A percentile compares a stretch with the other conserved stretches of the same genome.
phyloP scores from a whole-genome alignment of 2,888 invertebrate genomes.

The Gnatocerus cornutus region DNA sequence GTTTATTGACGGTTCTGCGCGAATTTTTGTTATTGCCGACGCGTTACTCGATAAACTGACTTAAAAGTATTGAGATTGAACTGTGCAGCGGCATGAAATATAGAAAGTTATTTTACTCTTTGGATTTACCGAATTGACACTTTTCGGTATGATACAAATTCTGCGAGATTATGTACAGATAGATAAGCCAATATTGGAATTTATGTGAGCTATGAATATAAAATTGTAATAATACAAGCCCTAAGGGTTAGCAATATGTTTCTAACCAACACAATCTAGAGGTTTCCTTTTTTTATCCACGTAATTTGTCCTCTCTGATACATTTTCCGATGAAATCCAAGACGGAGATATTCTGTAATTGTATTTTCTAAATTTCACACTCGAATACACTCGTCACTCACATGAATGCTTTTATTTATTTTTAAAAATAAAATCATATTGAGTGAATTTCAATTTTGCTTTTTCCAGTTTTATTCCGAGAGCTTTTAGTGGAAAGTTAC shows the following conservation, averaged over 20 bases:
- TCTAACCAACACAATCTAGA: slow-evolving; percentile 37
- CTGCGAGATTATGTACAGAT: slow-evolving; percentile 31
- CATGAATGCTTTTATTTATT: slow-evolving; percentile 37
- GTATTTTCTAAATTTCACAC: slow-evolving; percentile 39
- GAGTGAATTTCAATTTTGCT: slow-evolving; percentile 33
- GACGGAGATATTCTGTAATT: slow-evolving; percentile 37
- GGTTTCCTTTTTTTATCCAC: slow-evolving; percentile 22
- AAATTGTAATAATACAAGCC: slow-evolving; percentile 56
- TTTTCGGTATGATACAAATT: slow-evolving; percentile 35
- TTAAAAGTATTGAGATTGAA: slow-evolving; percentile 26
- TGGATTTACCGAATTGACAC: slow-evolving; percentile 30
- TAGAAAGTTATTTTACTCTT: slow-evolving; percentile 36
- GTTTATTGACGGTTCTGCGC: slow-evolving; percentile 2
- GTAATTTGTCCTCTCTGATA: slow-evolving; percentile 28
- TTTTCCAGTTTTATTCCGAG: slow-evolving; percentile 15
- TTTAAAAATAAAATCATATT: slow-evolving; percentile 35
- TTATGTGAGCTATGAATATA: slow-evolving; percentile 58
- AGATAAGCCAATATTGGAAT: slow-evolving; percentile 52
- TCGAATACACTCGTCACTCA: slow-evolving; percentile 30
- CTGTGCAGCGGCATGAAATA: slow-evolving; percentile 20
- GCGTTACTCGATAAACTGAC: not conserved
- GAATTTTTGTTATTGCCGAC: slow-evolving; percentile 8
- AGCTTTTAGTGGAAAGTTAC: slow-evolving; percentile 27
- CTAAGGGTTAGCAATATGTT: slow-evolving; percentile 56
- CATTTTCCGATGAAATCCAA: slow-evolving; percentile 18